phyloP scores from a whole-genome alignment of 2,113 vertebrate species.

The Sapayoa aenigma region DNA sequence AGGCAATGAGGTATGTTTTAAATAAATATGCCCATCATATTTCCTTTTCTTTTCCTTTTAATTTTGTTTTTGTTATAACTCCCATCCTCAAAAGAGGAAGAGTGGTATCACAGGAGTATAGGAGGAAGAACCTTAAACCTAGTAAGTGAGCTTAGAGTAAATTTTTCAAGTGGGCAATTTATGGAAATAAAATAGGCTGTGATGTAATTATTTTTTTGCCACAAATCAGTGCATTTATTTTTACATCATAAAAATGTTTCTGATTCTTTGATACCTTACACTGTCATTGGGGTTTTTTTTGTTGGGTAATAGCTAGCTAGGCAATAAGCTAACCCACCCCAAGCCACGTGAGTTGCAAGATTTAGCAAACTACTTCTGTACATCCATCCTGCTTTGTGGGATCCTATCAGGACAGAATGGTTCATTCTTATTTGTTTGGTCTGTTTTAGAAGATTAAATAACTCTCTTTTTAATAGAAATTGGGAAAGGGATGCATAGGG shows the following conservation, averaged over 20 bases:
- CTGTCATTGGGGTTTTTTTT: background rate
- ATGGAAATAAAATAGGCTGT: background rate
- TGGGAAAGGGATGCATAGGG: background rate
- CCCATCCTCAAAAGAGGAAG: background rate
- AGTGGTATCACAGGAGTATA: background rate
- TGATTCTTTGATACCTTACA: background rate
- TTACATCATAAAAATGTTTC: background rate
- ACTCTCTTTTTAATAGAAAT: background rate
- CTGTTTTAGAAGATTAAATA: background rate
- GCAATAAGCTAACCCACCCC: background rate
- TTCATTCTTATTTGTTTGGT: background rate
- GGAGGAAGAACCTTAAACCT: background rate
- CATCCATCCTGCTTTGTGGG: background rate
- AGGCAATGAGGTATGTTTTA: background rate
- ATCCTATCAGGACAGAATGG: background rate
- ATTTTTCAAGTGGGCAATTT: background rate
- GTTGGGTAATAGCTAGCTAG: background rate
- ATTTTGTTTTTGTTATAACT: background rate
- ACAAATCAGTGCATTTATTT: background rate
- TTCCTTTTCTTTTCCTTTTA: background rate
- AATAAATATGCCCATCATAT: background rate
- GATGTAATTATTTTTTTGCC: background rate
- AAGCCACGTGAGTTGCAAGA: background rate
- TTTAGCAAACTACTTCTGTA: background rate
- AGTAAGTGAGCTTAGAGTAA: background rate